Base-by-base conservation (phyloP, 2,797 vertebrate genomes). In the Gallinago nigripennis region DNA sequence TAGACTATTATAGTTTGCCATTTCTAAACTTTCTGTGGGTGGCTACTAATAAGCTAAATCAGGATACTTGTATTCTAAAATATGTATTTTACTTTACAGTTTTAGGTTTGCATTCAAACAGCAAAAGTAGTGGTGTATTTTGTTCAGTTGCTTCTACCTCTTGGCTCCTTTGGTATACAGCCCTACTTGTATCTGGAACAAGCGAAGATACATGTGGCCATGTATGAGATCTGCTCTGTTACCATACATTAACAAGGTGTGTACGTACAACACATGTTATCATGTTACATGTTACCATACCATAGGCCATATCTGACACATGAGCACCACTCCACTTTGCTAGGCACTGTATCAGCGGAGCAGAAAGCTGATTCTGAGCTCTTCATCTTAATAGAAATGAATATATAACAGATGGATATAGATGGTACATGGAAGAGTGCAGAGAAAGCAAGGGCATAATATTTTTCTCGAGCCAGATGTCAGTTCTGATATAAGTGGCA, bases 161-260 rank as follows among this genome's bases (percentile, higher is more conserved):
- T 87, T 79, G 61, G 8, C 23, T 79, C 9, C 79, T 80, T n/a
- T 19, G 53, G 27, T 83, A 46, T 12, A 18, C 14, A 50, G 60
- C 19, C 16, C 18, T 63, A 5, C 30, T 56, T 65, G 14, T 41
- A 21, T 66, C 12, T 58, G 70, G 69, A 86, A 13, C 8, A 72
- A 81, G 33, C 0, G 1, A 75, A 76, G n/a, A 58, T 41, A 23
- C 2, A 3, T 0, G 0, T 63, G 46, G 23, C 43, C 12, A 1
- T 72, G 0, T 20, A 10, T 71, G 53, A 66, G 61, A 51, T 69
- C 35, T 45, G n/a, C 24, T 20, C n/a, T 41, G n/a, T 76, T 86
- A 45, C 23, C 13, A 12, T 68, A 27, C 8, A 2, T 82, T 65
- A n/a, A 30, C 9, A 3, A 39, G 60, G 31, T 53, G 27, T 21